Conservation (phyloP, 2,888 invertebrate genomes). For the Atherix ibis region DNA sequence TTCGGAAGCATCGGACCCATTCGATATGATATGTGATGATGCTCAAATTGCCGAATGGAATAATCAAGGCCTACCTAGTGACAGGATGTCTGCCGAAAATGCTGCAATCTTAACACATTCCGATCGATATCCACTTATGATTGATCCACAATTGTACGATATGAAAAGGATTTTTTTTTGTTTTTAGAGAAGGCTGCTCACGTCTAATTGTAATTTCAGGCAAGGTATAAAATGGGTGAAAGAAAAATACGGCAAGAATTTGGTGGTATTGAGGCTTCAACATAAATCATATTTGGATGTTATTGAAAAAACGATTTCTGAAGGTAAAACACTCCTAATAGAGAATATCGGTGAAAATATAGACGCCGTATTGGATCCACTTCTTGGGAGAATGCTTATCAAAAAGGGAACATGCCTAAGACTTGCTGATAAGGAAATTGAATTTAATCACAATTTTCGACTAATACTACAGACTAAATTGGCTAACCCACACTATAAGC, state of each 20-base stretch:
- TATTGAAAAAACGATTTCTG: conserved; percentile 57
- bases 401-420: conserved; percentile 69
- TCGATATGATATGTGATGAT: conserved; percentile 79
- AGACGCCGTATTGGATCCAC: conserved; percentile 80
- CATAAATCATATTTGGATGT: conserved; percentile 70
- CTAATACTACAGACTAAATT: conserved; percentile 83
- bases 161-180: too few species aligned
- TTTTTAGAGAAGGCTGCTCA: too few species aligned
- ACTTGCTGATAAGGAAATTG: conserved; percentile 86
- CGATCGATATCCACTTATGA: conserved; percentile 86
- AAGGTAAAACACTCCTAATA: conserved; percentile 62
- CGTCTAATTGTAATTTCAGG: conserved; percentile 25
- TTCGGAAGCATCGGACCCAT: conserved; percentile 62
- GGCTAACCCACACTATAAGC: conserved; percentile 91
- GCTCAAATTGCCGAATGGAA: conserved; percentile 89
- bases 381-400: conserved; percentile 74
- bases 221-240: conserved; percentile 95
- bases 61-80: conserved; percentile 82
- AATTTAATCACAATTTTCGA: conserved; percentile 67
- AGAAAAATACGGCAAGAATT: conserved; percentile 55
- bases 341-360: conserved; percentile 82
- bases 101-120: conserved; percentile 82
- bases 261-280: conserved; percentile 62
- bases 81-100: conserved; percentile 88
- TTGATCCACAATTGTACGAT: conserved; percentile 75